Base-by-base conservation (phyloP, 2,888 invertebrate genomes). In the Laspeyria flexula region DNA sequence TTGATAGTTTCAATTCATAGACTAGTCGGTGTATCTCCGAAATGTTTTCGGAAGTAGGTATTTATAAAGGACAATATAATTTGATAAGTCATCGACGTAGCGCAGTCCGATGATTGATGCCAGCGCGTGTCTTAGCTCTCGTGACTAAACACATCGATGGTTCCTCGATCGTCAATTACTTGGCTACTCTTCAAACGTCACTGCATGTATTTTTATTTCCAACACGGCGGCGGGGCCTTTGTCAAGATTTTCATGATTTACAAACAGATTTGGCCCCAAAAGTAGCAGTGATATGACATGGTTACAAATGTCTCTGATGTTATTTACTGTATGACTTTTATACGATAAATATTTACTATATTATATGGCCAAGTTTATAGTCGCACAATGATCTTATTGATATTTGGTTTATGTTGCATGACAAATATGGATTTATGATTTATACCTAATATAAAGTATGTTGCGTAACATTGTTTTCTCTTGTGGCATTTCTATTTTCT, bases 181-280 rank as follows among this genome's bases (percentile, higher is more conserved):
- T 90, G 90, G 90, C 90, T 69, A 56, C 65, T 76, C 71, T 79
- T 86, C 87, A 88, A 89, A 83, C 82, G 75, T 79, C 79, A 79
- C 62, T 59, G 53, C 57, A 61, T 66, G 70, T 84, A 84, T 85
- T 85, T 86, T 81, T 86, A 83, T 82, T 72, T 65, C 47, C 52
- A 71, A 70, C 60, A 65, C 62, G 62, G 59, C 49, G 44, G 57
- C 46, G 54, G 51, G 48, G 40, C 40, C 60, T 63, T 49, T 51
- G 43, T 54, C 39, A 41, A 59, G 46, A 55, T 54, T 51, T 49
- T 47, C 43, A 47, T 43, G 40, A 45, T 50, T 29, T 39, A 50
- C 38, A 45, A 4, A 27, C 38, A 45, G 9, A 27, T 15, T 23
- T 33, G 29, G 37, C 33, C 45, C 29, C 33, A 40, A 35, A 49